Conservation (phyloP, 2,797 vertebrate species). For the Xiphorhynchus erythropygius region DNA sequence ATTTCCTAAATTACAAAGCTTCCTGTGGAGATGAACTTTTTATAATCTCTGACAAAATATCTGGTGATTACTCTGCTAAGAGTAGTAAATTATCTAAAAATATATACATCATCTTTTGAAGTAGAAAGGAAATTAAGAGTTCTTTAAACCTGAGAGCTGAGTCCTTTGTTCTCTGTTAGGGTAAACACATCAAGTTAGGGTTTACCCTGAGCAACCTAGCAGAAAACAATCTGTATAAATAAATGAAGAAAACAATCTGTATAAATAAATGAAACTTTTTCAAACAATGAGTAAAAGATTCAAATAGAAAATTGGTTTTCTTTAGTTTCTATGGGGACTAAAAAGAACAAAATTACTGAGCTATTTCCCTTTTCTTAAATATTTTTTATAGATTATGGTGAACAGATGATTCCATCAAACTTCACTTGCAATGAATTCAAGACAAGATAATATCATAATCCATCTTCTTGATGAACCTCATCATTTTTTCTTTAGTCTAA, state of each 20-base stretch:
- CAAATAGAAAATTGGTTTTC: background rate
- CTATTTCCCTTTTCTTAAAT: conserved; percentile 30
- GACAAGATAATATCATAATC: conserved; percentile 64
- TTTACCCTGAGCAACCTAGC: conserved; percentile 1
- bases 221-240: background rate
- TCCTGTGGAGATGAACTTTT: background rate
- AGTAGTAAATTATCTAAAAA: conserved; percentile 41
- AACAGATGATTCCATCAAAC: conserved; percentile 65
- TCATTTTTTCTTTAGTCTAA: conserved; percentile 38
- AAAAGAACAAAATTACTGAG: background rate
- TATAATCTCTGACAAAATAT: background rate
- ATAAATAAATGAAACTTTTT: conserved; percentile 36
- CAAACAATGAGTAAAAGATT: conserved; percentile 23
- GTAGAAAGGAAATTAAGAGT: background rate
- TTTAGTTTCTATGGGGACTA: conserved; percentile 1
- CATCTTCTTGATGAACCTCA: conserved; percentile 59
- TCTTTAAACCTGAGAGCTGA: conserved; percentile 18
- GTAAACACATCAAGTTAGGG: conserved; percentile 3
- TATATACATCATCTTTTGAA: background rate
- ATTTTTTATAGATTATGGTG: conserved; percentile 34
- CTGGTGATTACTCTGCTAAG: background rate
- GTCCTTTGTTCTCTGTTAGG: background rate
- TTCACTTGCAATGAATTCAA: conserved; percentile 27
- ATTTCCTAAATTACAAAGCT: conserved; percentile 36
- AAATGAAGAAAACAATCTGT: background rate